phyloP scores from a whole-genome alignment of 2,888 invertebrate genomes.

The Clitarchus hookeri region DNA sequence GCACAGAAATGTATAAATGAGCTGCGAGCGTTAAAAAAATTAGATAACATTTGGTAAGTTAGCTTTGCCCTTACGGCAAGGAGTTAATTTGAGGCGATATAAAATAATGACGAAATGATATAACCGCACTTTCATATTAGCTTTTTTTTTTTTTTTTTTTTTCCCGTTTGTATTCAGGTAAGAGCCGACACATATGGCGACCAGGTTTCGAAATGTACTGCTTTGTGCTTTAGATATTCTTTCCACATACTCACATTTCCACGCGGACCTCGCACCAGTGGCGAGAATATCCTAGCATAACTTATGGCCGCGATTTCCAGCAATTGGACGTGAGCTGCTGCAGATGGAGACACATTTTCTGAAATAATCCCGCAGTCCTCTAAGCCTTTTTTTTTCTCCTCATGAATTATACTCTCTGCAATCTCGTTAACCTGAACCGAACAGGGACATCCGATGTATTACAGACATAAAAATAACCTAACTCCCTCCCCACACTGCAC shows the following conservation, averaged over 20 bases:
- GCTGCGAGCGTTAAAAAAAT: too few relatives aligned
- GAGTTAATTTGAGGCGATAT: too few relatives aligned
- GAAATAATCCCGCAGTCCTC: background rate
- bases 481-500: background rate
- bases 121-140: too few relatives aligned
- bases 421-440: constrained; percentile 21
- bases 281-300: background rate
- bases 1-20: too few relatives aligned
- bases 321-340: constrained; percentile 8
- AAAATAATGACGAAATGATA: too few relatives aligned
- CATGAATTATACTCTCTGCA: constrained; percentile 23
- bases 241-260: background rate
- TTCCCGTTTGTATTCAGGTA: too few relatives aligned
- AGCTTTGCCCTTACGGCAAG: too few relatives aligned
- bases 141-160: too few relatives aligned
- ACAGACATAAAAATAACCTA: constrained; percentile 25
- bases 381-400: background rate
- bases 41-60: too few relatives aligned
- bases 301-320: background rate
- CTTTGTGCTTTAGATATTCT: background rate
- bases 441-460: constrained; percentile 22
- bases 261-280: background rate
- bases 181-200: too few relatives aligned
- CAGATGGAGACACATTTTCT: constrained; percentile 14
- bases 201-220: background rate